Evolutionary conservation across 2,888 invertebrate genomes (phyloP).

Genomic region (Mythimna ferrago): DNA sequence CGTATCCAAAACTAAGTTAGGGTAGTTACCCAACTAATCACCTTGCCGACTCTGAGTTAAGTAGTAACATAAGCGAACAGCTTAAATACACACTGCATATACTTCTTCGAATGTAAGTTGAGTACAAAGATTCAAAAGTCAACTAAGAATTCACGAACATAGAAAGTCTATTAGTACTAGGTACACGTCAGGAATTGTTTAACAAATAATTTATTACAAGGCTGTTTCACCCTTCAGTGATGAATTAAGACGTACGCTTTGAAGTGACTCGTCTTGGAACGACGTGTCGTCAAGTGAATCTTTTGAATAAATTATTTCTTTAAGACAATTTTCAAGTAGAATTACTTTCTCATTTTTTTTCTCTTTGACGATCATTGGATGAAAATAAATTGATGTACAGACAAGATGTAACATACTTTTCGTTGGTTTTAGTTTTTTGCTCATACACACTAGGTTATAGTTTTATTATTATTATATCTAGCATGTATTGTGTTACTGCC

Average conservation of each 20-base stretch:
- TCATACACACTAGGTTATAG: no score
- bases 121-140: slow-evolving; percentile 38
- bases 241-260: slow-evolving; percentile 54
- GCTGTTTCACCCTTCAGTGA: slow-evolving; percentile 53
- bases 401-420: not conserved
- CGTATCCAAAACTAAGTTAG: slow-evolving; percentile 14
- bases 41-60: slow-evolving; percentile 6
- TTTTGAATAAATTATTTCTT: slow-evolving; percentile 52
- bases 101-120: slow-evolving; percentile 19
- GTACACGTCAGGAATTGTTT: slow-evolving; percentile 49
- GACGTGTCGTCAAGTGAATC: slow-evolving; percentile 36
- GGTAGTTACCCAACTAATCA: slow-evolving; percentile 27
- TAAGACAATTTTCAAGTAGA: slow-evolving; percentile 43
- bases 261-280: slow-evolving; percentile 39
- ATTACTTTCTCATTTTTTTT: slow-evolving; percentile 32
- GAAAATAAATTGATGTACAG: not conserved
- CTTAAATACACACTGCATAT: slow-evolving; percentile 14
- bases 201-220: slow-evolving; percentile 54
- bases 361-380: not conserved
- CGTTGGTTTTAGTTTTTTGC: not conserved
- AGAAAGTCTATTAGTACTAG: slow-evolving; percentile 42
- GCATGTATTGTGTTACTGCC: no score
- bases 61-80: slow-evolving; percentile 14
- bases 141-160: slow-evolving; percentile 46
- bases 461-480: no score